Conservation (phyloP, 2,888 invertebrate genomes). For the Temnothorax ravouxi region DNA sequence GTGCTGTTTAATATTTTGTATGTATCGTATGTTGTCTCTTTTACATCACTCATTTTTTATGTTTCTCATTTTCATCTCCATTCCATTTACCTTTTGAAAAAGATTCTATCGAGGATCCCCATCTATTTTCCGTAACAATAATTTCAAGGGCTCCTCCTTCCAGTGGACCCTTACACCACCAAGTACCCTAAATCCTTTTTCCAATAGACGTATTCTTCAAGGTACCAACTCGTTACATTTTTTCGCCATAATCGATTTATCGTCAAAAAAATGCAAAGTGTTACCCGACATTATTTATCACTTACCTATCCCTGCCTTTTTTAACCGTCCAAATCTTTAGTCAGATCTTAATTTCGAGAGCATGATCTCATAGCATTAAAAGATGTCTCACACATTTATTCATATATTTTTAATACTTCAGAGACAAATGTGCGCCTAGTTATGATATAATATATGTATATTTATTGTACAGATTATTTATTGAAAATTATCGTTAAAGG, state of each 20-base stretch:
- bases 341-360: constrained; percentile 24
- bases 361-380: background rate
- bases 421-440: background rate
- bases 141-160: constrained; percentile 59
- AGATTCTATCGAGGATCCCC: constrained; percentile 77
- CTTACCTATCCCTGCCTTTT: constrained; percentile 29
- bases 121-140: constrained; percentile 79
- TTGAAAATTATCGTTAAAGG: background rate
- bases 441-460: background rate
- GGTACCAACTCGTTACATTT: constrained; percentile 38
- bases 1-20: background rate
- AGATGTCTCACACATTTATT: background rate
- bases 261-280: constrained; percentile 76
- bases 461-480: background rate
- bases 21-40: constrained; percentile 32
- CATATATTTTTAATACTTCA: background rate
- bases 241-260: constrained; percentile 13
- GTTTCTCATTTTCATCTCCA: constrained; percentile 75
- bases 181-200: constrained; percentile 8
- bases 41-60: constrained; percentile 76
- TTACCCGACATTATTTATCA: constrained; percentile 78
- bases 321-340: constrained; percentile 21
- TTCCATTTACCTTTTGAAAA: constrained; percentile 79
- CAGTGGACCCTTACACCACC: background rate
- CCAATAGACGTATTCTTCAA: constrained; percentile 9